A percentile compares a stretch with the other conserved stretches of the same genome.
Evolutionary conservation across 1,140 invertebrate species (phyloP).

Genomic region (Pseudomyrmex dendroicus): DNA sequence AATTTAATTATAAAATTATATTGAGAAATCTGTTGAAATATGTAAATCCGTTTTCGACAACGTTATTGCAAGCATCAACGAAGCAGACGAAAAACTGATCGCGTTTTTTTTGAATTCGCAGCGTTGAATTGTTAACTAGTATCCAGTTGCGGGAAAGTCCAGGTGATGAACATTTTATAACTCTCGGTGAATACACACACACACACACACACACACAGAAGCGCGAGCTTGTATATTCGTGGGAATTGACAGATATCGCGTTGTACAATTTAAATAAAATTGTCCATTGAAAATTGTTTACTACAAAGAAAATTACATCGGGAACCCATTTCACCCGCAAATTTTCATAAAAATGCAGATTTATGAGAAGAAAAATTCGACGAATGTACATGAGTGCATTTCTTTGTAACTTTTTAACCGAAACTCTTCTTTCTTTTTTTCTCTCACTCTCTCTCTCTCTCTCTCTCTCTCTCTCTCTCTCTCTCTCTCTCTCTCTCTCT

Average conservation of each 20-base stretch:
- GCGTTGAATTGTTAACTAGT: slow-evolving; percentile 46
- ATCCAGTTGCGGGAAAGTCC: slow-evolving; percentile 29
- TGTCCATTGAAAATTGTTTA: slow-evolving; percentile 25
- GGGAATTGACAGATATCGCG: slow-evolving; percentile 25
- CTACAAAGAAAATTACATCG: not conserved
- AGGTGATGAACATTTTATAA: slow-evolving; percentile 54
- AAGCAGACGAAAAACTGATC: not conserved
- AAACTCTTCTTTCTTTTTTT: no score
- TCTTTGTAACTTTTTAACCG: slow-evolving; percentile 46
- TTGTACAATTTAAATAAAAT: slow-evolving; percentile 27
- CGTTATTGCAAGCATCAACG: not conserved
- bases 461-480: slow-evolving; percentile 31
- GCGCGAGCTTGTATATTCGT: slow-evolving; percentile 38
- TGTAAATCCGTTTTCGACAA: not conserved
- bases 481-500: no score
- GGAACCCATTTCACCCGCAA: not conserved
- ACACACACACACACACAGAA: no score
- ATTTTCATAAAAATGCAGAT: not conserved
- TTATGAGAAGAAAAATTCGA: slow-evolving; percentile 18
- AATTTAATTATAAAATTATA: not conserved
- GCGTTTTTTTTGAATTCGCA: slow-evolving; percentile 15
- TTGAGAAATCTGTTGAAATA: not conserved
- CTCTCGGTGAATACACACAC: not conserved
- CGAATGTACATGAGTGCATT: slow-evolving; percentile 32
- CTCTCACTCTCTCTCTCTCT: not conserved